A percentile compares a stretch with the other conserved stretches of the same genome.
phyloP scores from a whole-genome alignment of 2,797 vertebrate species.

The Austrolebias charrua region DNA sequence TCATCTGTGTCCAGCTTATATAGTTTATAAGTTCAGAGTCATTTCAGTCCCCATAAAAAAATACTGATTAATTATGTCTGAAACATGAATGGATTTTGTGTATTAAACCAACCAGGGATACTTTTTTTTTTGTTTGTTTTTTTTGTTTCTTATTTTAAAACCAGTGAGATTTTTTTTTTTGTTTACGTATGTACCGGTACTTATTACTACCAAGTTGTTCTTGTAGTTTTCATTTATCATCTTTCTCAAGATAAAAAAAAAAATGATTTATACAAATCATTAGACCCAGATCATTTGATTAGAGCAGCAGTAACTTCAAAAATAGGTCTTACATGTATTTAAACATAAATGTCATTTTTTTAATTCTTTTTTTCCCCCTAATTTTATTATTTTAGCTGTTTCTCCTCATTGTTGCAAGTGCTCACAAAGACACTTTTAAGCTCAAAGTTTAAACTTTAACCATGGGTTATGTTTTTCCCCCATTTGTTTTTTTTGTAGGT shows the following conservation, averaged over 20 bases:
- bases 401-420: conserved; percentile 60
- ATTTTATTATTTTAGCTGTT: conserved; percentile 14
- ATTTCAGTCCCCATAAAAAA: conserved; percentile 63
- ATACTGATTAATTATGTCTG: conserved; percentile 67
- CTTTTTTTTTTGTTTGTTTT: conserved; percentile 76
- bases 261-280: conserved; percentile 58
- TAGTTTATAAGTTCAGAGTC: conserved; percentile 55
- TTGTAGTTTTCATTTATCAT: conserved; percentile 48
- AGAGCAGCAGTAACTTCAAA: neutral
- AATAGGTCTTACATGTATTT: neutral
- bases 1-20: conserved; percentile 59
- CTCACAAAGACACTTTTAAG: conserved; percentile 79
- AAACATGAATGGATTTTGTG: conserved; percentile 69
- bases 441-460: conserved; percentile 84
- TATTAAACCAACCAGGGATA: conserved; percentile 65
- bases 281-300: conserved; percentile 29
- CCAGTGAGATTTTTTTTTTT: conserved; percentile 64
- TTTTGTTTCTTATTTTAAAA: conserved; percentile 65
- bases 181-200: conserved; percentile 57
- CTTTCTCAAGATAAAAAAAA: conserved; percentile 45
- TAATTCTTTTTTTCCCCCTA: neutral
- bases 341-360: neutral
- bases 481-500: conserved; percentile 25
- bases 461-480: conserved; percentile 85
- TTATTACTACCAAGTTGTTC: conserved; percentile 39